A percentile compares a stretch with the other conserved stretches of the same genome.
phyloP scores from a whole-genome alignment of 2,113 vertebrate genomes.

The Chloropsis cyanopogon region DNA sequence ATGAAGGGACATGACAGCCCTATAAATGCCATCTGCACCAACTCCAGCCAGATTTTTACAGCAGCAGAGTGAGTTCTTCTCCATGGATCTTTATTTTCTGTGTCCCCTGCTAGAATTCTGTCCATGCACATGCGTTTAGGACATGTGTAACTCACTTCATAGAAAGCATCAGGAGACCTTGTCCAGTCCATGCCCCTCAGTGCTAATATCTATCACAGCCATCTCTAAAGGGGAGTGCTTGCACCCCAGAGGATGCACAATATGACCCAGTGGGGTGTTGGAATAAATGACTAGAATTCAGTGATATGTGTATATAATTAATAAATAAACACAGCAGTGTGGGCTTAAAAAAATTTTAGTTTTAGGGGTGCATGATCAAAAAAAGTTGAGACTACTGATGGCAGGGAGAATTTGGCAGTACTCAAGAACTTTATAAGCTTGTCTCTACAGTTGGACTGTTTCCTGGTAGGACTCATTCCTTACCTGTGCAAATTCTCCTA shows the following conservation, averaged over 20 bases:
- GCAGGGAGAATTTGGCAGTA: background rate
- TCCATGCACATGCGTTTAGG: background rate
- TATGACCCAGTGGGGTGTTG: background rate
- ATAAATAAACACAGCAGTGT: background rate
- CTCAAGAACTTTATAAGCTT: background rate
- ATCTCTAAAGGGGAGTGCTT: background rate
- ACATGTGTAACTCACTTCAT: background rate
- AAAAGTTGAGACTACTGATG: background rate
- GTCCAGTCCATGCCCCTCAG: background rate
- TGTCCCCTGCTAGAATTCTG: background rate
- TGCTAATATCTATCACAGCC: background rate
- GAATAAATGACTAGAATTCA: background rate
- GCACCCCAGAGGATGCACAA: background rate
- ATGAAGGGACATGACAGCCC: slow-evolving; percentile 90
- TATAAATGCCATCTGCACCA: slow-evolving; percentile 89
- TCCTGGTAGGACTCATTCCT: background rate
- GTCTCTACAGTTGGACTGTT: background rate
- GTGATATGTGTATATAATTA: background rate
- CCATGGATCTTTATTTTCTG: background rate
- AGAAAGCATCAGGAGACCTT: background rate
- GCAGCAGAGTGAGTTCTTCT: slow-evolving; percentile 89
- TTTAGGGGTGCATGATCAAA: background rate
- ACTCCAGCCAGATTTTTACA: slow-evolving; percentile 90
- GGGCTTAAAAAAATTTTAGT: background rate
- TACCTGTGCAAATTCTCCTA: background rate